These are phyloP conservation scores for Candoia aspera DNA, from an alignment of 2,113 vertebrate genomes.

Conservation along the genomic window DNA sequence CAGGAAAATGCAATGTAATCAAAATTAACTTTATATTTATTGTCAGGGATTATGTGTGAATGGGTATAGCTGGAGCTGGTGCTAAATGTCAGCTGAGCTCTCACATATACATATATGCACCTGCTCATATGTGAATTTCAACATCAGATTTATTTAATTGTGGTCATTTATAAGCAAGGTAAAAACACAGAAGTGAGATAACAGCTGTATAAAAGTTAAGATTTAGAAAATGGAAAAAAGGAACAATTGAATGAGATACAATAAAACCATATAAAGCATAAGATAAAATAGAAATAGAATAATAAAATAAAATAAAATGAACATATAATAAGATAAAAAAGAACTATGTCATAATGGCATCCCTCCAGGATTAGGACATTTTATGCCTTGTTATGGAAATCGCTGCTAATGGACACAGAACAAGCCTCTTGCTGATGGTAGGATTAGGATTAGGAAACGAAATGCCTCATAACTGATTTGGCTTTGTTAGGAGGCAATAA, in stretches of 20 bases:
- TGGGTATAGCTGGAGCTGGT: neutral
- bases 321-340: neutral
- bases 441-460: neutral
- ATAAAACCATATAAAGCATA: neutral
- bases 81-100: neutral
- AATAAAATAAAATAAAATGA: neutral
- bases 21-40: neutral
- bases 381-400: neutral
- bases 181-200: neutral
- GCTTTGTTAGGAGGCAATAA: neutral
- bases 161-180: neutral
- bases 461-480: neutral
- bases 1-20: slow-evolving; percentile 19
- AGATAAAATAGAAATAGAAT: neutral
- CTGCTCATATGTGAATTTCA: neutral
- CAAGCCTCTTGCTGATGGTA: neutral
- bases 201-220: neutral
- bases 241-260: neutral
- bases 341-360: neutral
- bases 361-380: neutral
- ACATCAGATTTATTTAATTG: neutral
- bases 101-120: neutral
- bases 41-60: neutral
- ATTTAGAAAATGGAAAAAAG: neutral
- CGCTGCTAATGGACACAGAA: neutral